Base-by-base conservation (phyloP, 2,113 vertebrate species). In the Lagopus muta region DNA sequence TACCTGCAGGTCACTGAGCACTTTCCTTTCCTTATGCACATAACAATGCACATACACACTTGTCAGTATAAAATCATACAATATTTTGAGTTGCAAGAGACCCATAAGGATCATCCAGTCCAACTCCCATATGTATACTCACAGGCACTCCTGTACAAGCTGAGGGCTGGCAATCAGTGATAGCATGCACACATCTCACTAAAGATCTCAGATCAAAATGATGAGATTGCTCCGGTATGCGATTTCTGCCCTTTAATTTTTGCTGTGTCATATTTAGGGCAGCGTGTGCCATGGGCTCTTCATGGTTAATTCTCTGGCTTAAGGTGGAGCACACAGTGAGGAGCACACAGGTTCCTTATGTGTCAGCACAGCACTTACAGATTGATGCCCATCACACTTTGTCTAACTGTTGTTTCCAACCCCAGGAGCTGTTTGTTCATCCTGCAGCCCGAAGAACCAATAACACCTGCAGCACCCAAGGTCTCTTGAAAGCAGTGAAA, bases 391-490 rank as follows among this genome's bases (percentile, higher is more conserved):
- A 81, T 88, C 76, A 82, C 64, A 54, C 65, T 52, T 72, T 11
- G 5, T 76, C 66, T 86, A 69, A 82, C 1, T 30, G n/a, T 43
- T 54, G n/a, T 52, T 52, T n/a, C 30, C 71, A 43, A 69, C 81
- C 32, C n/a, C 66, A 78, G 50, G 81, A 93, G 36, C 34, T 58
- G 75, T 54, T 79, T 42, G 3, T 73, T 52, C 52, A 71, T 65
- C 78, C 72, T 5, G 0, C 38, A 81, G 40, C 24, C 55, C 42
- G 42, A 92, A 55, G 77, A 16, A 57, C 47, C 50, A 60, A 4
- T 22, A 74, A 61, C 65, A 78, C n/a, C 82, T 86, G 77, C 45
- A 73, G 54, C 69, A 90, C 74, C 93, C 79, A 77, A 92, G 45
- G 66, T 60, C 86, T 69, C 76, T 32, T 48, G 67, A 67, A 78